Base-by-base conservation (phyloP, 1,140 invertebrate genomes). In the Cotesia chilonis region DNA sequence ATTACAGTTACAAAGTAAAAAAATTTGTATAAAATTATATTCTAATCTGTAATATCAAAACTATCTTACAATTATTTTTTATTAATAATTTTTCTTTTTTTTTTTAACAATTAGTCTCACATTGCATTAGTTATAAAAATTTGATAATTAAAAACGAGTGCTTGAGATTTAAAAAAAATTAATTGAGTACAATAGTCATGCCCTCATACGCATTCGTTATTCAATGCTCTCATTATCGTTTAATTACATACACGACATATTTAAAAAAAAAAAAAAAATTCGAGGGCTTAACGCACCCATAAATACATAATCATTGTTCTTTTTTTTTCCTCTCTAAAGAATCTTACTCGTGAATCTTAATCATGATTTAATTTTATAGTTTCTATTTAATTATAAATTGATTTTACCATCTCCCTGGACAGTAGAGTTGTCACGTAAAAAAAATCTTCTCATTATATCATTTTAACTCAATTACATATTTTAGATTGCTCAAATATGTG, bases 401-500 rank as follows among this genome's bases (percentile, higher is more conserved):
- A 37, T 28, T 37, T n/a, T n/a, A 37, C 60, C 41, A 37, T 63
- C 60, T 36, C 35, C 36, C 20, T 28, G 41, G 36, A 66, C 36
- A 66, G 47, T 41, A 66, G 20, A 28, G 38, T 17, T 47, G 52
- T 47, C 64, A n/a, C 38, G 17, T 51, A 66, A 66, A 66, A 66
- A 66, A 66, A 41, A 41, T 41, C 4, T 41, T 41, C 5, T 20
- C 10, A 63, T 28, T 28, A 36, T 36, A 14, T 63, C 28, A 37
- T 36, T 63, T 28, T 10, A 36, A 36, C 60, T 37, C 60, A n/a
- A 10, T 57, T 20, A 20, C 7, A 7, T 20, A 38, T 37, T 38
- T 63, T 9, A 37, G 37, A 63, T 66, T 66, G 47, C 64, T 66
- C 41, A 66, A 52, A 63, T 63, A 63, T 37, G 37, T 63, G 35